A percentile compares a stretch with the other conserved stretches of the same genome.
phyloP scores from a whole-genome alignment of 2,797 vertebrate species.

The Pitangus sulphuratus region DNA sequence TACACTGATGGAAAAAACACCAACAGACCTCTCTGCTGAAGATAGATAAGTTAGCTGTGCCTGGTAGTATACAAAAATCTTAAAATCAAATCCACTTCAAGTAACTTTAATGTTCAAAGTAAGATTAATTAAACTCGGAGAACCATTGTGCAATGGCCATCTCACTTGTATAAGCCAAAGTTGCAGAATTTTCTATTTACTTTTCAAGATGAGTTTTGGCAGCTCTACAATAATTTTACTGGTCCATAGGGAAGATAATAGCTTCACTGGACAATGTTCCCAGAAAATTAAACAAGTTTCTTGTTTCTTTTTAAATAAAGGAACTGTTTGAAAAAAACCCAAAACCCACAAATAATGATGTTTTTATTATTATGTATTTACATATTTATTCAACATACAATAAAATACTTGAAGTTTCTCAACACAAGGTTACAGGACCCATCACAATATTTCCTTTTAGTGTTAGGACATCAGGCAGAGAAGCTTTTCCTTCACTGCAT shows the following conservation, averaged over 20 bases:
- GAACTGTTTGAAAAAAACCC: not conserved
- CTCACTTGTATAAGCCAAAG: constrained; percentile 1
- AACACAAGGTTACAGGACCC: not conserved
- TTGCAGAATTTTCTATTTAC: constrained; percentile 36
- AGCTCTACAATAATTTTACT: constrained; percentile 48
- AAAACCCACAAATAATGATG: not conserved
- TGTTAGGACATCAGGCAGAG: not conserved
- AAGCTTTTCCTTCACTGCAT: not conserved
- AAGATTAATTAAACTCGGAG: constrained; percentile 40
- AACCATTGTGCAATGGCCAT: not conserved
- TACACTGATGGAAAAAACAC: constrained; percentile 17
- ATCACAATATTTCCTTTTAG: not conserved
- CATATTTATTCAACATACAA: not conserved
- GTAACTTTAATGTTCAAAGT: not conserved
- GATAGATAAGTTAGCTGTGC: not conserved
- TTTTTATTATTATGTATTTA: not conserved
- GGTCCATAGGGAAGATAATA: constrained; percentile 27
- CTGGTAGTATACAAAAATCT: not conserved
- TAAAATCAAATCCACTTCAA: constrained; percentile 8
- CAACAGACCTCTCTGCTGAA: not conserved
- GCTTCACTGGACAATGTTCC: constrained; percentile 30
- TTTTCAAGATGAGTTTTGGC: constrained; percentile 59
- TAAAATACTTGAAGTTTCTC: not conserved
- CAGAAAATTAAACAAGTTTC: constrained; percentile 30
- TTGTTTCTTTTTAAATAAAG: constrained; percentile 2